A percentile compares a stretch with the other conserved stretches of the same genome.
Evolutionary conservation across 2,113 vertebrate genomes (phyloP).

Genomic region (Hipposideros armiger): DNA sequence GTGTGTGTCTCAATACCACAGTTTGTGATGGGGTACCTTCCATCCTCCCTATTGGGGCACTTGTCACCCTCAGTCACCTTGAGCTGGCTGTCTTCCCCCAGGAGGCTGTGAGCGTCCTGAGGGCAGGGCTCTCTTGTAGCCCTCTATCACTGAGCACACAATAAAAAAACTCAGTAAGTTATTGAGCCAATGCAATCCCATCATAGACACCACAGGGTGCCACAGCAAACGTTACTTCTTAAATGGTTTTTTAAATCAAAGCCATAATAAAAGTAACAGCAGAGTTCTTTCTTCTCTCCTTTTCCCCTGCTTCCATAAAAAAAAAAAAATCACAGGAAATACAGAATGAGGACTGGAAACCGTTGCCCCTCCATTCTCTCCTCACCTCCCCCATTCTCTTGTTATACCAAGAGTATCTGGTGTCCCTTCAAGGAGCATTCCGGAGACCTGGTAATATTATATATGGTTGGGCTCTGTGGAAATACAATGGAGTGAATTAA

Average conservation of each 20-base stretch:
- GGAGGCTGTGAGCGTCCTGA: slow-evolving; percentile 17
- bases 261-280: slow-evolving; percentile 63
- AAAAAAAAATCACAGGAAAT: slow-evolving; percentile 63
- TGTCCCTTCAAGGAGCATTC: slow-evolving; percentile 45
- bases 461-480: slow-evolving; percentile 47
- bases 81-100: neutral
- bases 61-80: neutral
- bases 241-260: slow-evolving; percentile 69
- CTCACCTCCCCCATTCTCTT: neutral
- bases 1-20: neutral
- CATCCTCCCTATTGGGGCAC: neutral
- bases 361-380: neutral
- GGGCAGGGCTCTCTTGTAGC: neutral
- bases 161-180: neutral
- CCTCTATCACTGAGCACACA: neutral
- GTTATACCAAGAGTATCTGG: slow-evolving; percentile 61
- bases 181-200: neutral
- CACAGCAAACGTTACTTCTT: slow-evolving; percentile 50
- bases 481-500: slow-evolving; percentile 64
- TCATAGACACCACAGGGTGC: neutral
- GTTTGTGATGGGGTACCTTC: neutral
- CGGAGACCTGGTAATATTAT: slow-evolving; percentile 54
- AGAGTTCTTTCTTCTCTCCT: slow-evolving; percentile 55
- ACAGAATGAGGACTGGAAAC: slow-evolving; percentile 70
- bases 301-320: slow-evolving; percentile 45